phyloP scores from a whole-genome alignment of 2,888 invertebrate genomes.

The Melanophora roralis region DNA sequence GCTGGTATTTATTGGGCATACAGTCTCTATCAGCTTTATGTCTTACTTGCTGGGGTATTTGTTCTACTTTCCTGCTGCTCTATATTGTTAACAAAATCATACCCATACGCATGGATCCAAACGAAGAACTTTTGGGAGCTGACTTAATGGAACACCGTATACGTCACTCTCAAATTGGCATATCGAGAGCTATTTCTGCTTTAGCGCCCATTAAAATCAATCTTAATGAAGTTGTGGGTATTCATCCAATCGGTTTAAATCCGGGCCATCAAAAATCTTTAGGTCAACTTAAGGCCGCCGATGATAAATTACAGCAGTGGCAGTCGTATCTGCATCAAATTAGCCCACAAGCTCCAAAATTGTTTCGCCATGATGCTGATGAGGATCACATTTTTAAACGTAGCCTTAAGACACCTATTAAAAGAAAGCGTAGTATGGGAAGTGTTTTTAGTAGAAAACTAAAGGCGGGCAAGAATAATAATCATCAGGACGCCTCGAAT shows the following conservation, averaged over 20 bases:
- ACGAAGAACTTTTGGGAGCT: constrained; percentile 92
- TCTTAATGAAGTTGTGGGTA: constrained; percentile 71
- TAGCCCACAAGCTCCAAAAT: constrained; percentile 63
- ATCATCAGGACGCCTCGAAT: constrained; percentile 53
- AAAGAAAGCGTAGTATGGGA: constrained; percentile 59
- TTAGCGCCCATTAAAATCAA: constrained; percentile 82
- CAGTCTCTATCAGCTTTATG: constrained; percentile 86
- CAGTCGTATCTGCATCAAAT: constrained; percentile 73
- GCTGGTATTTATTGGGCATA: constrained; percentile 90
- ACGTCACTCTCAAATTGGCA: constrained; percentile 82
- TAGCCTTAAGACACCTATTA: constrained; percentile 62
- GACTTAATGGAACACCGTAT: constrained; percentile 93
- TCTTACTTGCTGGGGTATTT: constrained; percentile 85
- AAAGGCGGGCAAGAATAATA: constrained; percentile 66
- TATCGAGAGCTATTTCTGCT: constrained; percentile 86
- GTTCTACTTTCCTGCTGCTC: constrained; percentile 84
- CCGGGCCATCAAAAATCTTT: constrained; percentile 79
- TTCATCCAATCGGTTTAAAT: constrained; percentile 81
- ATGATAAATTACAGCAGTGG: constrained; percentile 75
- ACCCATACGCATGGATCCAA: constrained; percentile 90
- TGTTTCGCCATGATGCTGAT: constrained; percentile 40
- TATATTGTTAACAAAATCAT: constrained; percentile 88
- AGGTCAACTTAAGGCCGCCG: constrained; percentile 73
- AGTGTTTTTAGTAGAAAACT: constrained; percentile 68
- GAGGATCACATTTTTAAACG: constrained; percentile 62